phyloP scores from a whole-genome alignment of 2,888 invertebrate genomes.

The Tipula vernalis region DNA sequence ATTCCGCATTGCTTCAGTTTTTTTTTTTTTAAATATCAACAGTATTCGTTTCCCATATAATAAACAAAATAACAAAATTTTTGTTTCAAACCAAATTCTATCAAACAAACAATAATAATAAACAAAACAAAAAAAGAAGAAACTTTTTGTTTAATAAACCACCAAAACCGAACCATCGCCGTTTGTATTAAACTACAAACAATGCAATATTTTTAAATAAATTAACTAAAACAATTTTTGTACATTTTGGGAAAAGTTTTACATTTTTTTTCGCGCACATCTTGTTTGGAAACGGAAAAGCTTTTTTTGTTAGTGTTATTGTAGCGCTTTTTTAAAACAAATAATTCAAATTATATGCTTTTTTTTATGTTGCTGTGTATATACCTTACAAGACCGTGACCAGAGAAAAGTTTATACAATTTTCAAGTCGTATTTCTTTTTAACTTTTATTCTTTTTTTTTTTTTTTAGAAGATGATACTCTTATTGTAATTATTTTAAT shows the following conservation, averaged over 20 bases:
- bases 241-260: too few relatives aligned
- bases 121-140: not conserved
- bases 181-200: not conserved
- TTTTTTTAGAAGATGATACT: not conserved
- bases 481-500: slow-evolving; percentile 4
- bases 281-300: not conserved
- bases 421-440: not conserved
- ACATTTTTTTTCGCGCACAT: not conserved
- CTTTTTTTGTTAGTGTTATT: not conserved
- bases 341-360: not conserved
- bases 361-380: not conserved
- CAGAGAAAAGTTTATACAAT: not conserved
- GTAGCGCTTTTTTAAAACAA: not conserved
- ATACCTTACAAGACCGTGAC: not conserved
- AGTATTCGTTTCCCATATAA: not conserved
- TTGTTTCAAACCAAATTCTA: not conserved
- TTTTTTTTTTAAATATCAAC: not conserved
- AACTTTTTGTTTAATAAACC: not conserved
- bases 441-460: not conserved
- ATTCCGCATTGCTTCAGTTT: not conserved
- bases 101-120: not conserved
- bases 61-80: not conserved
- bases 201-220: not conserved
- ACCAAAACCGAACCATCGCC: not conserved
- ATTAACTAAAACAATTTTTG: not conserved